Evolutionary conservation across 2,113 vertebrate genomes (phyloP), one percentile per base, ranked within the genome.

Genomic region (Oncorhynchus keta): DNA sequence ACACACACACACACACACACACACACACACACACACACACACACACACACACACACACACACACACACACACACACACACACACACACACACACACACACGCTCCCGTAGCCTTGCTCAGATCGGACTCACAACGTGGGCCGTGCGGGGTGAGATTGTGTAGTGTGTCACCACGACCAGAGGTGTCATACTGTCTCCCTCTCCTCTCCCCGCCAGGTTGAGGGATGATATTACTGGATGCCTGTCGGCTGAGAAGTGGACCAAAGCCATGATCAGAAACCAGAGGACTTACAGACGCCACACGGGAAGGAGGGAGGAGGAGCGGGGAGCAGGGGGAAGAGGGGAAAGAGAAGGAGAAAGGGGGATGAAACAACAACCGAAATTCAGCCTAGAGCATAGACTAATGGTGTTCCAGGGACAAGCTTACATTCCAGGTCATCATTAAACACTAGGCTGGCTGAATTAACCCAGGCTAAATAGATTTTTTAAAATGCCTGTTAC

Each of bases 111-210:
- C 45, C 78, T 62, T 80, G 76, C 2, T 65, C 65, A 68, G 71
- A 71, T 73, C 61, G 76, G 84, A 82, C 77, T 86, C 74, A 79
- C 61, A 70, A 80, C 3, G 0, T 7, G n/a, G 62, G 57, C 76
- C 73, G 32, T 7, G 57, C 65, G 59, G 78, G 80, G 76, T 74
- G 84, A 86, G 82, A 87, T 51, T 74, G 73, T 62, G 81, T 78
- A 72, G 68, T 83, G 83, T 88, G 88, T 90, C 90, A 92, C 86
- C 78, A 69, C 89, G 87, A 90, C 88, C 90, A 88, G 77, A 84
- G 77, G 89, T 89, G 86, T 90, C 91, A 89, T 73, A 84, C 80
- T 76, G 77, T 75, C 26, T 9, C 59, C 13, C 49, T 26, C 64
- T 65, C 64, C 24, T 76, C 70, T 76, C 39, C 8, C 39, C 39